phyloP scores from a whole-genome alignment of 2,797 vertebrate genomes.

The Pogonophryne albipinna region DNA sequence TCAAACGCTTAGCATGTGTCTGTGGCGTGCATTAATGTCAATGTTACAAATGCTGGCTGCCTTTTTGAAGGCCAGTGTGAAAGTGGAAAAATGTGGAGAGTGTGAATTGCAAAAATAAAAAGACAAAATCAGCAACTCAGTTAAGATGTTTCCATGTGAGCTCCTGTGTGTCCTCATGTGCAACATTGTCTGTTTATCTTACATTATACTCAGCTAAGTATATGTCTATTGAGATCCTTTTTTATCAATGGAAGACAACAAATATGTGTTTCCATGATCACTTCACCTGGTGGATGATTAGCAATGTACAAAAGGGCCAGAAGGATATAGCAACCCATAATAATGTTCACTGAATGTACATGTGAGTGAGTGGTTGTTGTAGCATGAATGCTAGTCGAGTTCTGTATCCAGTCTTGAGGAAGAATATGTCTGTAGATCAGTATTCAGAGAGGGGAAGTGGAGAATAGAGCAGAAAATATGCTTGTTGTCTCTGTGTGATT shows the following conservation, averaged over 20 bases:
- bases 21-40: conserved; percentile 54
- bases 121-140: conserved; percentile 45
- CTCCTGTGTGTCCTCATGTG: conserved; percentile 14
- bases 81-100: conserved; percentile 35
- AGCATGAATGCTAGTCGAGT: conserved; percentile 40
- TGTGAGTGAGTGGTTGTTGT: conserved; percentile 28
- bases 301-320: conserved; percentile 62
- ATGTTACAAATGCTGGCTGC: conserved; percentile 60
- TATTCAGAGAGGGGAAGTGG: conserved; percentile 19
- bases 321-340: conserved; percentile 59
- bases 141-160: conserved; percentile 17
- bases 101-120: conserved; percentile 43
- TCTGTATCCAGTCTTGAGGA: conserved; percentile 44
- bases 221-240: conserved; percentile 42
- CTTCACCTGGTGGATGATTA: conserved; percentile 54
- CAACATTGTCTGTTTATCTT: conserved; percentile 53
- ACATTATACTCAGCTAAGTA: conserved; percentile 47
- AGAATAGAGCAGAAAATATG: conserved; percentile 35
- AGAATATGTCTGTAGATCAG: conserved; percentile 32
- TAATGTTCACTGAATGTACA: conserved; percentile 46
- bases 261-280: conserved; percentile 53
- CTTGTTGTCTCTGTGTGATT: conserved; percentile 31
- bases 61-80: conserved; percentile 47
- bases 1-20: conserved; percentile 58
- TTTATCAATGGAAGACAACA: conserved; percentile 75